A percentile compares a stretch with the other conserved stretches of the same genome.
These are phyloP conservation scores for Agonum fuliginosum DNA, from an alignment of 2,888 invertebrate genomes.

Conservation along the genomic window DNA sequence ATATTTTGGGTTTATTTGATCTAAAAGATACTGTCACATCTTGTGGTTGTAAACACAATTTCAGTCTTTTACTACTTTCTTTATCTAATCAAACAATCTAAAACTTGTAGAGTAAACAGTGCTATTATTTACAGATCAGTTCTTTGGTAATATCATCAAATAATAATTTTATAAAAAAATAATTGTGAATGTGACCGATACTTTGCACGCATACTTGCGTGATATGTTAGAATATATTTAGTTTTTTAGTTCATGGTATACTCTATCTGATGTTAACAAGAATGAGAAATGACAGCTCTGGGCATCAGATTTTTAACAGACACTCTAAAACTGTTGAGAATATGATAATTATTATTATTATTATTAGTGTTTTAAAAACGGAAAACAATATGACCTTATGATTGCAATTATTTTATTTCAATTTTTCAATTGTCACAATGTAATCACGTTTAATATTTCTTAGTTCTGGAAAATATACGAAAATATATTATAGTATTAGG, in stretches of 20 bases:
- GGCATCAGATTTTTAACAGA: background rate
- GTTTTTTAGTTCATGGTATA: background rate
- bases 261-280: no score
- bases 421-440: no score
- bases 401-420: no score
- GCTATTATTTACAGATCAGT: constrained; percentile 43
- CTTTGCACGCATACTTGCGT: constrained; percentile 24
- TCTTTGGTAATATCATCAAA: constrained; percentile 31
- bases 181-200: constrained; percentile 5
- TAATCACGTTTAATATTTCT: no score
- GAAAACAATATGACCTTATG: no score
- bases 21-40: constrained; percentile 13
- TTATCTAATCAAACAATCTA: constrained; percentile 39
- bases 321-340: constrained; percentile 10
- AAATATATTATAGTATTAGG: no score
- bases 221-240: constrained; percentile 42
- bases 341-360: no score
- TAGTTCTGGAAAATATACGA: no score
- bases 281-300: constrained; percentile 16
- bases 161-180: constrained; percentile 14
- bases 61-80: constrained; percentile 15
- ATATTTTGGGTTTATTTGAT: constrained; percentile 16
- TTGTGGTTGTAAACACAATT: constrained; percentile 7
- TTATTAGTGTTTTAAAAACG: no score
- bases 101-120: constrained; percentile 7